Evolutionary conservation across 2,888 invertebrate genomes (phyloP).

Genomic region (Oeneis ivallda): DNA sequence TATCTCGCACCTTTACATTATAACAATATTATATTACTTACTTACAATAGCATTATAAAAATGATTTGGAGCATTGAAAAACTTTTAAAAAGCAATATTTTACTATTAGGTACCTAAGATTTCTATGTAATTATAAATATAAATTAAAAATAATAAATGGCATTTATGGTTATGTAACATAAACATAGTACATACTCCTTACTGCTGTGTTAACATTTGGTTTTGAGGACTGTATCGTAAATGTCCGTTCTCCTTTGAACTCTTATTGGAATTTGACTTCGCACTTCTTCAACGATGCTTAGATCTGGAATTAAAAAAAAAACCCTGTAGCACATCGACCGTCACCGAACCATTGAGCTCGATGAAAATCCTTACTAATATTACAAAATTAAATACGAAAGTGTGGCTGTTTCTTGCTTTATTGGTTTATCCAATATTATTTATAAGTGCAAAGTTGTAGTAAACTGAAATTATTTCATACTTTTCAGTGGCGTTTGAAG

Average conservation of each 20-base stretch:
- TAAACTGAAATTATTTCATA: no score
- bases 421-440: no score
- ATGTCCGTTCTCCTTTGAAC: conserved; percentile 88
- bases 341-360: no score
- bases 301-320: conserved; percentile 83
- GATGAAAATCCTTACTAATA: neutral
- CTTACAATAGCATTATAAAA: neutral
- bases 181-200: no score
- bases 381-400: no score
- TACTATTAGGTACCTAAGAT: no score
- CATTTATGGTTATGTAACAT: neutral
- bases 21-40: neutral
- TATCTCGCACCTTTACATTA: conserved; percentile 17
- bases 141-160: neutral
- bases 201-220: conserved; percentile 23
- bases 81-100: neutral
- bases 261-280: conserved; percentile 91
- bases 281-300: conserved; percentile 86
- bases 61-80: neutral
- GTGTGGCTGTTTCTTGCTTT: no score
- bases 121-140: neutral
- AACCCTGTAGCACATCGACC: no score
- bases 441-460: no score
- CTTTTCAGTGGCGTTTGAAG: no score
- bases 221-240: conserved; percentile 75